Base-by-base conservation (phyloP, 2,797 vertebrate species). In the Arctocebus calabarensis region DNA sequence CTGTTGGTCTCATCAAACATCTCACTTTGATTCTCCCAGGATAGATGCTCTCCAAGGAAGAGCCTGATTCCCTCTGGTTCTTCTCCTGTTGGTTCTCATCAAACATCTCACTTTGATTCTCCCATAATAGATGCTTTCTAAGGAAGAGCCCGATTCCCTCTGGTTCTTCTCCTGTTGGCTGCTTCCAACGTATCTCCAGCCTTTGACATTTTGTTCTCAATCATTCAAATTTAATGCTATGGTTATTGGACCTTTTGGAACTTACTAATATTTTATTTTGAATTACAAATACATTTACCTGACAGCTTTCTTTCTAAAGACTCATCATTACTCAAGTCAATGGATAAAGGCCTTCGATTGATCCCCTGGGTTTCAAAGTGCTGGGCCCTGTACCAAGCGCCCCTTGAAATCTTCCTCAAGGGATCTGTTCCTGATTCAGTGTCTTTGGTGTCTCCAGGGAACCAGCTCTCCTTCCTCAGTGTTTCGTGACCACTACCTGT, bases 371-470 rank as follows among this genome's bases (percentile, higher is more conserved):
- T 88, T 97, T 92, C 96, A 94, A 95, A 96, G 83, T 52, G 75
- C 66, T 96, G 74, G 93, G 79, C 75, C 86, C 62, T 94, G n/a
- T 85, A 92, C 48, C 61, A 90, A 74, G 70, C 23, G 91, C 82
- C 92, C 70, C 82, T 40, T 83, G 37, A 87, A 43, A 96, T 97
- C 89, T 88, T 40, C 88, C 75, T 87, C 93, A 68, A 96, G 96
- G 96, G 96, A 97, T 97, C 97, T 85, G 61, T 57, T 74, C 48
- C 86, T 96, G 94, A 91, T 77, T 97, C 96, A 90, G 27, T 77
- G 84, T 95, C 91, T 95, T 97, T 96, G 64, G 90, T 77, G 84
- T 96, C 90, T 95, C 96, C 95, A 59, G 90, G 88, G 52, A 71
- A 97, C 94, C 59, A 59, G 93, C 92, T 95, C 91, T 97, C 90